Percentiles rank a stretch among this genome's conserved stretches.
phyloP scores from a whole-genome alignment of 2,888 invertebrate species.

The Eumerus sabulonum region DNA sequence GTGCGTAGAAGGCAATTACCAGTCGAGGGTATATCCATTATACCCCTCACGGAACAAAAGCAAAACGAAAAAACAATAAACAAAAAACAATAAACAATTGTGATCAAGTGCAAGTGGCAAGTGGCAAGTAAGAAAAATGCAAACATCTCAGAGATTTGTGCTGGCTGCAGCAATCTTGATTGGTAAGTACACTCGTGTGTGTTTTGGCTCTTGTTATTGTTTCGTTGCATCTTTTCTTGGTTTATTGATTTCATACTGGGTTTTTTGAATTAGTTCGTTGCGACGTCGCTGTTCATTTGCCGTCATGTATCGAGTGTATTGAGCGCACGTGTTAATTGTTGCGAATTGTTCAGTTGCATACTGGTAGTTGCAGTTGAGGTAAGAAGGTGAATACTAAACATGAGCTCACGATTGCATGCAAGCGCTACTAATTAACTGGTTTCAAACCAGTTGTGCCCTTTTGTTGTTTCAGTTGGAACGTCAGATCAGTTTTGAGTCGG shows the following conservation, averaged over 20 bases:
- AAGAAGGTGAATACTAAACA: too few species aligned
- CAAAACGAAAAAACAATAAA: slow-evolving; percentile 19
- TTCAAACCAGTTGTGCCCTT: too few species aligned
- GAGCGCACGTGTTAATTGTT: too few species aligned
- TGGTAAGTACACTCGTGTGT: slow-evolving; percentile 39
- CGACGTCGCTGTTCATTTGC: too few species aligned
- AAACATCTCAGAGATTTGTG: slow-evolving; percentile 40
- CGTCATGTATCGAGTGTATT: too few species aligned
- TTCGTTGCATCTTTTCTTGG: slow-evolving; percentile 5
- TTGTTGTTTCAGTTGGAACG: too few species aligned
- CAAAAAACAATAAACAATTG: slow-evolving; percentile 18
- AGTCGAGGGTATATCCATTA: slow-evolving; percentile 40
- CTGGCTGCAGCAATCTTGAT: slow-evolving; percentile 49
- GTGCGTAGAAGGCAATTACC: slow-evolving; percentile 40
- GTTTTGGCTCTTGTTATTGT: slow-evolving; percentile 12
- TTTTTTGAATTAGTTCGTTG: too few species aligned
- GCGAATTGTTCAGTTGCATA: too few species aligned
- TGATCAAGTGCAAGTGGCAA: slow-evolving; percentile 35
- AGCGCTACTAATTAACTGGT: too few species aligned
- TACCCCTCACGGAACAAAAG: slow-evolving; percentile 2
- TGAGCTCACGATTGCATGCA: too few species aligned
- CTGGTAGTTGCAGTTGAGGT: too few species aligned
- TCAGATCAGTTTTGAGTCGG: too few species aligned
- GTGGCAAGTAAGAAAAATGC: slow-evolving; percentile 41
- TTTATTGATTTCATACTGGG: not conserved